These are phyloP conservation scores for Anabas testudineus DNA, from an alignment of 2,797 vertebrate species.

Conservation along the genomic window DNA sequence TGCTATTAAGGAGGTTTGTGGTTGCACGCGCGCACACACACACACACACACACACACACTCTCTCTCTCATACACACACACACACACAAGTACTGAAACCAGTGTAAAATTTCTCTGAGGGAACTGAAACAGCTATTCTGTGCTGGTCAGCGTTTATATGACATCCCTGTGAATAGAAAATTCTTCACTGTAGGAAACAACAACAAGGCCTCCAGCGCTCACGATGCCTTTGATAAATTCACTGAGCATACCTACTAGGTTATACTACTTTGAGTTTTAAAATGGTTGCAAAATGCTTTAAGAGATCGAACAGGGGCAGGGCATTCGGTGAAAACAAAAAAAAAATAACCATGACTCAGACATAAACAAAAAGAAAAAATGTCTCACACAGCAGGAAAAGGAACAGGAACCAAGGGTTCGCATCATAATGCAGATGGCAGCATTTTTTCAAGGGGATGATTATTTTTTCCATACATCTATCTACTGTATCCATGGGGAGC, in stretches of 20 bases:
- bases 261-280: background rate
- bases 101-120: background rate
- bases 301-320: conserved; percentile 1
- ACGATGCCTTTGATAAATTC: conserved; percentile 4
- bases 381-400: background rate
- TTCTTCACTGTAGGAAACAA: background rate
- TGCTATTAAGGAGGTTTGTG: background rate
- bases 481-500: background rate
- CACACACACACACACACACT: too few species aligned
- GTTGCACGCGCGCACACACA: too few species aligned
- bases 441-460: background rate
- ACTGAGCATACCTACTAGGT: background rate
- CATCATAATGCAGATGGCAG: background rate
- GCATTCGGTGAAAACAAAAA: conserved; percentile 9
- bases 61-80: too few species aligned
- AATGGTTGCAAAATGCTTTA: background rate
- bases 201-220: background rate
- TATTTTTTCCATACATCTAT: background rate
- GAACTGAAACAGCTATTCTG: background rate
- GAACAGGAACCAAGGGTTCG: background rate
- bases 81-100: background rate
- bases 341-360: background rate
- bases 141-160: background rate
- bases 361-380: background rate
- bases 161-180: background rate